Evolutionary conservation across 2,888 invertebrate species (phyloP).

Genomic region (Tenthredo amoena): DNA sequence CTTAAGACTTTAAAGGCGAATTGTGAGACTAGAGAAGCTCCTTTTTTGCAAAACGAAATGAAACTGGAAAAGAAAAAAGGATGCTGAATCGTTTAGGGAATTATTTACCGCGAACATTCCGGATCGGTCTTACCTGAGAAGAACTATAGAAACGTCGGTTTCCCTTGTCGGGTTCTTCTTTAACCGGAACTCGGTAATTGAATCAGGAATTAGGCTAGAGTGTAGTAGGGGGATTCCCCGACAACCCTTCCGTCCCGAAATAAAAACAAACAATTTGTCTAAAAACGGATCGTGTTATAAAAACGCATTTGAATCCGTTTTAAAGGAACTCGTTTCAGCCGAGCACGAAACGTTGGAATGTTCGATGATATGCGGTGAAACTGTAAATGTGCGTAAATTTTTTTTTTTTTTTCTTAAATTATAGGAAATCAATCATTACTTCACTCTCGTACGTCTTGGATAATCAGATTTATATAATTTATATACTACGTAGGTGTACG

Average conservation of each 20-base stretch:
- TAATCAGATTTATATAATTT: constrained; percentile 28
- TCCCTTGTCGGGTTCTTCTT: neutral
- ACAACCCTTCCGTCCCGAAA: neutral
- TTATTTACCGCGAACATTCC: neutral
- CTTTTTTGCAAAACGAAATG: neutral
- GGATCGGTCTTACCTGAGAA: neutral
- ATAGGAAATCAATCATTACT: neutral
- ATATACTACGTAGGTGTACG: neutral
- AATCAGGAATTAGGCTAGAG: constrained; percentile 21
- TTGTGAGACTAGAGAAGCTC: neutral
- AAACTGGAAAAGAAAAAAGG: constrained; percentile 35
- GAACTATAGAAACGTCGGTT: neutral
- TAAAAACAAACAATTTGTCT: constrained; percentile 37
- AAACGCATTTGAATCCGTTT: constrained; percentile 6
- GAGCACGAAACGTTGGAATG: neutral
- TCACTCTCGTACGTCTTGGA: constrained; percentile 2
- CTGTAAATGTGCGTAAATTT: too few relatives aligned
- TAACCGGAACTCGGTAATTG: constrained; percentile 25
- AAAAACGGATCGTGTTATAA: constrained; percentile 7
- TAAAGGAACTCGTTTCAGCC: neutral
- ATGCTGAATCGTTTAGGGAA: neutral
- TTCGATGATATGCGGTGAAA: neutral
- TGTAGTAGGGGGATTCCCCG: neutral
- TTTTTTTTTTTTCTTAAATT: neutral
- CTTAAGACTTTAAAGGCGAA: constrained; percentile 40